These are phyloP conservation scores for Paralvinella palmiformis DNA, from an alignment of 1,140 invertebrate genomes.

Conservation along the genomic window DNA sequence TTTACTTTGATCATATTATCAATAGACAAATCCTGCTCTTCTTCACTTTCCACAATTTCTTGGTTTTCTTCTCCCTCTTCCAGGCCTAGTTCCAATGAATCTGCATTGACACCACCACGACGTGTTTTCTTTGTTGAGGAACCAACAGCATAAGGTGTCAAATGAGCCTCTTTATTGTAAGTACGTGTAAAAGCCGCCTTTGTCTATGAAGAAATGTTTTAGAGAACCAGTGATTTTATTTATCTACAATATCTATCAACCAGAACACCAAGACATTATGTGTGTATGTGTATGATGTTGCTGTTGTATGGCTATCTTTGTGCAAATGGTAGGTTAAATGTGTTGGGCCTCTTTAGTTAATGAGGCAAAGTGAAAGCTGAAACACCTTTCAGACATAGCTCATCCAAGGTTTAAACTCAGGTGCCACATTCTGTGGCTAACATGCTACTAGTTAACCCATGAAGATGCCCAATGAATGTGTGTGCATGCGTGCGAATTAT, in stretches of 20 bases:
- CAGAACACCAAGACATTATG: too few relatives aligned
- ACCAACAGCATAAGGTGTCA: constrained; percentile 65
- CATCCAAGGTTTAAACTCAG: too few relatives aligned
- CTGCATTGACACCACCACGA: constrained; percentile 42
- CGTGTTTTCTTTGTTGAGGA: constrained; percentile 53
- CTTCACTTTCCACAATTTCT: constrained; percentile 53
- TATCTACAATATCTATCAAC: neutral
- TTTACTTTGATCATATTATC: constrained; percentile 76
- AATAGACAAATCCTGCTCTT: constrained; percentile 61
- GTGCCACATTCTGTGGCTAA: too few relatives aligned
- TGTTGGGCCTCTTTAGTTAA: too few relatives aligned
- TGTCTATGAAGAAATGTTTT: constrained; percentile 55
- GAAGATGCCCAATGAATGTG: too few relatives aligned
- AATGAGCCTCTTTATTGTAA: constrained; percentile 76
- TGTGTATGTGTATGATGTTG: too few relatives aligned
- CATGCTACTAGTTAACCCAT: too few relatives aligned
- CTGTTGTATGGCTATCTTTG: too few relatives aligned
- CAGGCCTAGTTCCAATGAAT: constrained; percentile 11
- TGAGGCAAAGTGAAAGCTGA: too few relatives aligned
- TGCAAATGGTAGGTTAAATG: too few relatives aligned
- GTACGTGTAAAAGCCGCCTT: constrained; percentile 87
- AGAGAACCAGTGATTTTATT: neutral
- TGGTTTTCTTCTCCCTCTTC: constrained; percentile 23
- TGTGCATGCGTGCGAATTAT: too few relatives aligned
- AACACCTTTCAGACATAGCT: too few relatives aligned